A percentile compares a stretch with the other conserved stretches of the same genome.
Conservation (phyloP, 2,113 vertebrate species). For the Syrmaticus mikado region DNA sequence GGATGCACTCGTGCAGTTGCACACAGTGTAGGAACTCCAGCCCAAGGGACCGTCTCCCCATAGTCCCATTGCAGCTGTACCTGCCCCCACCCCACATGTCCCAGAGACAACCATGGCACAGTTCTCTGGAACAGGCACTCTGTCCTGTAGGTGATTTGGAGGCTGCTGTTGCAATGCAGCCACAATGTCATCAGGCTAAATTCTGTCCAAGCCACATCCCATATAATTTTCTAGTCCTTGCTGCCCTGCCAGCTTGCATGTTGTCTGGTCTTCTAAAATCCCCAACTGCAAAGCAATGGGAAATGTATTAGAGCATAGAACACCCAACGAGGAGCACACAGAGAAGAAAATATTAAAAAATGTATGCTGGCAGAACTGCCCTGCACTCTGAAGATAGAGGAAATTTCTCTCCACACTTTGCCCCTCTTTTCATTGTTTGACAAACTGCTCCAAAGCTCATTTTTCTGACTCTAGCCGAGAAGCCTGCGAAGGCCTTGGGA, state of each 20-base stretch:
- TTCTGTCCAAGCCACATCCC: neutral
- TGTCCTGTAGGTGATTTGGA: neutral
- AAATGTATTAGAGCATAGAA: neutral
- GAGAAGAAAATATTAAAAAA: neutral
- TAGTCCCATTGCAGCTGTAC: fast-evolving
- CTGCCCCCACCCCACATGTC: neutral
- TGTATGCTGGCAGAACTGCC: neutral
- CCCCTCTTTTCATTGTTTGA: neutral
- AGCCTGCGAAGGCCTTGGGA: neutral
- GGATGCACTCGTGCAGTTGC: neutral
- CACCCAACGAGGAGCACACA: neutral
- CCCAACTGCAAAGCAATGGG: neutral
- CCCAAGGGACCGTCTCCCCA: fast-evolving
- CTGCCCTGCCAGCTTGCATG: neutral
- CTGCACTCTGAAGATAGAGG: neutral
- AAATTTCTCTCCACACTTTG: neutral
- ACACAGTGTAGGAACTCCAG: neutral
- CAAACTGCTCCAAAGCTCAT: neutral
- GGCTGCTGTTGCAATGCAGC: neutral
- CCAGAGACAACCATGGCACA: neutral
- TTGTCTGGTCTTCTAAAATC: neutral
- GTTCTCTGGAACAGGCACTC: neutral
- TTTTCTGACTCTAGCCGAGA: neutral
- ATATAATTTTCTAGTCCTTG: neutral
- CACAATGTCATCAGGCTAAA: neutral